Conservation (phyloP, 2,113 vertebrate genomes). For the Myiopsitta monachus region DNA sequence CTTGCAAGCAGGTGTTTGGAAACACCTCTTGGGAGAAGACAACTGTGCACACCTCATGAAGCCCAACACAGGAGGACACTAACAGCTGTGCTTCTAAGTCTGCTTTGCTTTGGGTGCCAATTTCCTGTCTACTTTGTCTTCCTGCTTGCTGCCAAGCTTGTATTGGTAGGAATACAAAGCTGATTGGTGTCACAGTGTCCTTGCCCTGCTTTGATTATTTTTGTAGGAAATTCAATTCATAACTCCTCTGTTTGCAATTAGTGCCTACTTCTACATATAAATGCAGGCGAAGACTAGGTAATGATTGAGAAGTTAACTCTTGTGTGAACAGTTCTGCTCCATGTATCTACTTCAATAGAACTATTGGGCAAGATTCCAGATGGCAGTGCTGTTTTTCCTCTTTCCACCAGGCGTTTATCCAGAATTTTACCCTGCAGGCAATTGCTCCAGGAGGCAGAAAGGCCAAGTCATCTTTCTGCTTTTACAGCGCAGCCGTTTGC, state of each 20-base stretch:
- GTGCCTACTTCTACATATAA: not conserved
- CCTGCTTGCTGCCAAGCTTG: not conserved
- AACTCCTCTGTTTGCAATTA: not conserved
- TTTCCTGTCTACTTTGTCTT: not conserved
- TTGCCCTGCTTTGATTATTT: not conserved
- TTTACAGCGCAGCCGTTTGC: not conserved
- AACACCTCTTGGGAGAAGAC: not conserved
- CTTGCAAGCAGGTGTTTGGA: conserved; percentile 11
- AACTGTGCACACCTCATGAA: not conserved
- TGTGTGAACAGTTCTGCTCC: not conserved
- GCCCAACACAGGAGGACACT: not conserved
- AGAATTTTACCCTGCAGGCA: not conserved
- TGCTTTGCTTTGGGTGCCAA: not conserved
- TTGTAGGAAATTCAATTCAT: not conserved
- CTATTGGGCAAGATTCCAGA: not conserved
- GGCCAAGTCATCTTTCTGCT: not conserved
- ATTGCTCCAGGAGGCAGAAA: not conserved
- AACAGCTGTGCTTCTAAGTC: not conserved
- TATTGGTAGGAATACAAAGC: not conserved
- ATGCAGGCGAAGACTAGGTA: not conserved
- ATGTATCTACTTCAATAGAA: not conserved
- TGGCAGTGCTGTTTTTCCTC: not conserved
- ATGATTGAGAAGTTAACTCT: not conserved
- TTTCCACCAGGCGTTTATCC: not conserved
- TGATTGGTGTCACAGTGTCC: not conserved